Evolutionary conservation across 2,113 vertebrate species (phyloP).

Genomic region (Aythya baeri): DNA sequence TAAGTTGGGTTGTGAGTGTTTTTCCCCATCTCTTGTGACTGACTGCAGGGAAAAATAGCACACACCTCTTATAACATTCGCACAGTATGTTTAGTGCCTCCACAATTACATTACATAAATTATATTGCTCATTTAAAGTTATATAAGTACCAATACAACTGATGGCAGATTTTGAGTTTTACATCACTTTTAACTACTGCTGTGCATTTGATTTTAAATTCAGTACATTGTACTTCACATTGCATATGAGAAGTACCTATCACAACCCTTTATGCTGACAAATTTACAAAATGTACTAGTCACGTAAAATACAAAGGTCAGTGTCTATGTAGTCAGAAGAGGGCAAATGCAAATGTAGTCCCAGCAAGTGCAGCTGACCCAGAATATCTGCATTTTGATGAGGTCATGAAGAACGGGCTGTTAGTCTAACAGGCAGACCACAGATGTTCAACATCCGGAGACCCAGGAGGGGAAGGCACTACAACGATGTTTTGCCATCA

Average conservation of each 20-base stretch:
- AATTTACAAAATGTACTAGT: background rate
- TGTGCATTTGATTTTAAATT: background rate
- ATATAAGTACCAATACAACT: background rate
- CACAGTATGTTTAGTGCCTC: background rate
- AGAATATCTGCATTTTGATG: background rate
- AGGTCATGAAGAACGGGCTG: background rate
- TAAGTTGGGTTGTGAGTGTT: background rate
- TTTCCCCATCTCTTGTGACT: background rate
- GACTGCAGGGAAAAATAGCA: background rate
- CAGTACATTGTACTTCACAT: background rate
- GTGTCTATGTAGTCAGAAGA: background rate
- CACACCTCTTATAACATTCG: background rate
- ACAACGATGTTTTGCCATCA: accelerated
- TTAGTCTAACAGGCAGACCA: background rate
- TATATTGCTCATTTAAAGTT: background rate
- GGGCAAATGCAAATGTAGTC: background rate
- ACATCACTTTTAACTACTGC: background rate
- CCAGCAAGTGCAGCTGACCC: background rate
- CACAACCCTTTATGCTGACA: background rate
- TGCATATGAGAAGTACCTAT: background rate
- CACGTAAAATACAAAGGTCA: background rate
- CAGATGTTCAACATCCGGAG: background rate
- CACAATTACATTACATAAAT: background rate
- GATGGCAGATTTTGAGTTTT: background rate
- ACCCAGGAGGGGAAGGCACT: background rate